These are phyloP conservation scores for Neoascia interrupta DNA, from an alignment of 2,888 invertebrate genomes.

Conservation along the genomic window DNA sequence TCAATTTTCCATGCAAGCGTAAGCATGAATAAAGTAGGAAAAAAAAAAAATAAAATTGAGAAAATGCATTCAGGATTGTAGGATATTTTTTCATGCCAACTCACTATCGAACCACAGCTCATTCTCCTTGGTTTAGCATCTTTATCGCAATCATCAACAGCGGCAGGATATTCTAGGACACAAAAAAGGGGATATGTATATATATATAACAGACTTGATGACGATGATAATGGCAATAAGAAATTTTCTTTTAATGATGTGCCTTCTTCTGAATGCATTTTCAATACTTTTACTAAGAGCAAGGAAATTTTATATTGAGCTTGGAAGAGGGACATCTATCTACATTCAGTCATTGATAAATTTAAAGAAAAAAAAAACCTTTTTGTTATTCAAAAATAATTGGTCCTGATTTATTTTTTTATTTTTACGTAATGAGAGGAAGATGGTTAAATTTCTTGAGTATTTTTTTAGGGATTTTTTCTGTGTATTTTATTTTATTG, in stretches of 20 bases:
- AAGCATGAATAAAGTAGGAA: conserved; percentile 24
- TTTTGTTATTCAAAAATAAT: conserved; percentile 13
- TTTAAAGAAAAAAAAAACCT: not conserved
- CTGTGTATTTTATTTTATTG: too few species aligned
- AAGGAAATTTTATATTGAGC: not conserved
- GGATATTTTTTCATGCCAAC: conserved; percentile 32
- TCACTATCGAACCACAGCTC: conserved; percentile 16
- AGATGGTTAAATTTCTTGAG: conserved; percentile 3
- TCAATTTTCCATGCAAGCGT: conserved; percentile 33
- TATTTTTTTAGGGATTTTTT: too few species aligned
- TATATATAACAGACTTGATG: conserved; percentile 42
- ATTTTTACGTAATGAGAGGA: not conserved
- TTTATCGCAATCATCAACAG: conserved; percentile 19
- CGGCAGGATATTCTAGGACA: too few species aligned
- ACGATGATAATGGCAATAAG: conserved; percentile 47
- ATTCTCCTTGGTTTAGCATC: conserved; percentile 1
- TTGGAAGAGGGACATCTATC: not conserved
- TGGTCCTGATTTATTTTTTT: too few species aligned
- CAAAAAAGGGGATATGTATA: too few species aligned
- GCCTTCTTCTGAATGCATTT: conserved; percentile 21
- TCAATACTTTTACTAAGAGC: conserved; percentile 8
- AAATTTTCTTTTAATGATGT: conserved; percentile 42
- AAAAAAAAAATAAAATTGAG: too few species aligned
- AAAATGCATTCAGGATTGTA: conserved; percentile 39
- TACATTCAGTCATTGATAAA: not conserved